Evolutionary conservation across 2,888 invertebrate genomes (phyloP).

Genomic region (Conops quadrifasciatus): DNA sequence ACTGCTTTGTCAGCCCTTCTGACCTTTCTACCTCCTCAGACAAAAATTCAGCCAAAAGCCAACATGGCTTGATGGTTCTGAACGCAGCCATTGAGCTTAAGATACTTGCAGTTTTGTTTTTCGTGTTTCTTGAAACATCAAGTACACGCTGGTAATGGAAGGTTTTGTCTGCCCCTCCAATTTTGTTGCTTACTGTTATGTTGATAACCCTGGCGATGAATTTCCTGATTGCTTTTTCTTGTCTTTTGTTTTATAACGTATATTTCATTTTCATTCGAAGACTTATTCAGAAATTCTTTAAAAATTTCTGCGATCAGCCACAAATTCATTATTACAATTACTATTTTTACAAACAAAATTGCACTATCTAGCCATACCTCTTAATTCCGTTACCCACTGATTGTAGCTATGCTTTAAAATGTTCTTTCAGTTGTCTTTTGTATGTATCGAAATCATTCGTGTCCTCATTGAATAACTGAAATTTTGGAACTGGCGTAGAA

Average conservation of each 20-base stretch:
- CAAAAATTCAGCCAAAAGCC: too few relatives aligned
- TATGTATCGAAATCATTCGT: background rate
- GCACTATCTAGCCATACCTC: conserved; percentile 67
- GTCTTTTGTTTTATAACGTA: background rate
- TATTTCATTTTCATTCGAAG: background rate
- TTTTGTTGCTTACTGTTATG: background rate
- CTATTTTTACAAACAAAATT: conserved; percentile 26
- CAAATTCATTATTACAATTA: conserved; percentile 28
- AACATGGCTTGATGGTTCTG: too few relatives aligned
- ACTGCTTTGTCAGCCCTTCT: too few relatives aligned
- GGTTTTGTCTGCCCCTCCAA: background rate
- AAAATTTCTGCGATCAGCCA: conserved; percentile 11
- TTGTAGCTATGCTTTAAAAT: conserved; percentile 20
- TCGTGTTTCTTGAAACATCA: conserved; percentile 13
- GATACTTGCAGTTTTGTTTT: conserved; percentile 5
- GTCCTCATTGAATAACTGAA: conserved; percentile 8
- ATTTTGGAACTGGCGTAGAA: conserved; percentile 1
- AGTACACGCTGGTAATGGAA: conserved; percentile 7
- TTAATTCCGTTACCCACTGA: conserved; percentile 3
- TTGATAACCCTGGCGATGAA: background rate
- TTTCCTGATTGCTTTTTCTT: background rate
- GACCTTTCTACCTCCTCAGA: too few relatives aligned
- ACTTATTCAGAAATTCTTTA: background rate
- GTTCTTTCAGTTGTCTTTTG: conserved; percentile 7
- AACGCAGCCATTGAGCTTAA: too few relatives aligned